Base-by-base conservation (phyloP, 2,888 invertebrate species). In the Chironomus tentans region DNA sequence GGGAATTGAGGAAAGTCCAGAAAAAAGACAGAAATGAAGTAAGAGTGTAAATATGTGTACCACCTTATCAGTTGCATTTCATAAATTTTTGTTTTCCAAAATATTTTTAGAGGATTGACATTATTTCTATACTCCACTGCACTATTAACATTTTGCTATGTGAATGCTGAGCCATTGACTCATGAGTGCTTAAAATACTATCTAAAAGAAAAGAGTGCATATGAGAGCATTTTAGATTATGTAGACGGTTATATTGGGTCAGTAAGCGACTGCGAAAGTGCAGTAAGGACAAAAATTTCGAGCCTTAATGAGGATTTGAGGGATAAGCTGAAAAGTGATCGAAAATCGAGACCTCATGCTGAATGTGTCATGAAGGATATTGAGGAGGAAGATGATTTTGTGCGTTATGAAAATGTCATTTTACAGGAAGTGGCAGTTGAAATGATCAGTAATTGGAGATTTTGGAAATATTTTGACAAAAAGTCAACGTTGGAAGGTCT, bases 401-500 rank as follows among this genome's bases (percentile, higher is more conserved):
- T 10, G 10, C 38, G 24, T 2, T 74, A 74, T 15, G 74, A 74
- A 7, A 46, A 21, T 65, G 5, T 74, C 4, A 15, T 68, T 1
- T 7, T 74, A 3, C 24, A 61, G 4, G 48, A 74, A 28, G 13
- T n/a, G 1, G 74, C 74, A 13, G 22, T 74, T 74, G 74, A 74
- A 21, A 74, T 74, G 74, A 74, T 74, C 15, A 74, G 74, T 48
- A 48, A 18, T n/a, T 74, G 74, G 74, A 38, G 74, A 18, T 74
- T 74, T 47, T 74, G 74, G 74, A 46, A 28, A n/a, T 74, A 74
- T 62, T 74, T 18, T 18, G 46, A 65, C 12, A 74, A 74, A 61
- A 12, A n/a, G 18, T 61, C 61, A 6, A 15, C 48, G 15, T 24
- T 74, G 13, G 74, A 74, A n/a, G 24, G 68, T 13, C n/a, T 74